These are phyloP conservation scores for Odontocerum albicorne DNA, from an alignment of 2,888 invertebrate species.

Conservation along the genomic window DNA sequence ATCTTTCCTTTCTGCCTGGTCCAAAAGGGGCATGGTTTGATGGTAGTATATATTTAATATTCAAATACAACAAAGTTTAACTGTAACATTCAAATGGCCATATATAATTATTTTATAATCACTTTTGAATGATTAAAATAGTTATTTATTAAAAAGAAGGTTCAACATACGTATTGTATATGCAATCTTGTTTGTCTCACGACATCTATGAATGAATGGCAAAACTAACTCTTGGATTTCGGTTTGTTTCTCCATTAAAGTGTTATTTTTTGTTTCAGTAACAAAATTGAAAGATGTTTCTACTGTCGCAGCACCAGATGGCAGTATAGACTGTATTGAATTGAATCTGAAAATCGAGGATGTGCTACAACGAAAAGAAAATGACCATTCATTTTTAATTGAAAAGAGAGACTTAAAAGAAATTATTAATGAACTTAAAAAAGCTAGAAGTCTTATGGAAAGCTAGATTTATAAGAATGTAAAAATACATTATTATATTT, in stretches of 20 bases:
- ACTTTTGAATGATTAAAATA: too few species aligned
- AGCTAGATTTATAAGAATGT: too few species aligned
- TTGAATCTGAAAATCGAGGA: slow-evolving; percentile 31
- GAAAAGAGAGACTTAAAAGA: slow-evolving; percentile 26
- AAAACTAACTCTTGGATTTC: too few species aligned
- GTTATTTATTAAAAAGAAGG: too few species aligned
- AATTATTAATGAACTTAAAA: slow-evolving; percentile 29
- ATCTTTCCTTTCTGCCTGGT: too few species aligned
- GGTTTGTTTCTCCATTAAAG: too few species aligned
- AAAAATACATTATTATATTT: background rate
- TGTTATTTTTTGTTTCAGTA: slow-evolving; percentile 27
- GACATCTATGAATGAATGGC: slow-evolving; percentile 1
- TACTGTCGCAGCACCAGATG: slow-evolving; percentile 25
- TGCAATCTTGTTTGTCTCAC: background rate
- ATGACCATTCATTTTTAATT: slow-evolving; percentile 23
- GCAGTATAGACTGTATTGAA: slow-evolving; percentile 32
- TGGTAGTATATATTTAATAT: too few species aligned
- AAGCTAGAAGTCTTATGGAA: slow-evolving; percentile 31
- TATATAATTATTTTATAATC: too few species aligned
- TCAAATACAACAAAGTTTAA: too few species aligned
- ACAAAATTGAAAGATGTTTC: slow-evolving; percentile 27
- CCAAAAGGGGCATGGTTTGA: too few species aligned
- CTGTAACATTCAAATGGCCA: too few species aligned
- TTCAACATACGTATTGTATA: background rate
- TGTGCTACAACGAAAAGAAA: slow-evolving; percentile 14